Evolutionary conservation across 2,113 vertebrate species (phyloP).

Genomic region (Bambusicola thoracicus): DNA sequence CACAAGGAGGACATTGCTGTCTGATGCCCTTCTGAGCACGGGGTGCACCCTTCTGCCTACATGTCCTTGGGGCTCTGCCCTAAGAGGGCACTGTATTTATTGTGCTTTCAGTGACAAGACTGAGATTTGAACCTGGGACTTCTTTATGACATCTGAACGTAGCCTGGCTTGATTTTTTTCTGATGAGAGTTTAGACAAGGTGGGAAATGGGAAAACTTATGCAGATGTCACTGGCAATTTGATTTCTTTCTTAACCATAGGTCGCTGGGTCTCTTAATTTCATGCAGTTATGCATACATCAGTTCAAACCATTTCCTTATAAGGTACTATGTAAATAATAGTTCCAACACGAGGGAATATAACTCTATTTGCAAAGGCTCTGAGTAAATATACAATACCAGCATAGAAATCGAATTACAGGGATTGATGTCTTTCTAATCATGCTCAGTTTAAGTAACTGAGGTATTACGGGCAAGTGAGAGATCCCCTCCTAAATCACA

Average conservation of each 20-base stretch:
- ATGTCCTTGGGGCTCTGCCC: neutral
- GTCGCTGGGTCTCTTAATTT: neutral
- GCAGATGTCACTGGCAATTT: neutral
- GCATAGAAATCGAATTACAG: neutral
- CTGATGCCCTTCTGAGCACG: neutral
- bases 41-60: neutral
- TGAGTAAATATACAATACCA: neutral
- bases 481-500: neutral
- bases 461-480: conserved; percentile 3
- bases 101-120: neutral
- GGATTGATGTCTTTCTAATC: neutral
- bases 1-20: neutral
- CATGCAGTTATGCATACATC: neutral
- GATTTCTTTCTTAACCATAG: conserved; percentile 20
- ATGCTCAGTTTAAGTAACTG: neutral
- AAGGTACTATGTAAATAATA: conserved; percentile 36
- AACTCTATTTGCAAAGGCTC: conserved; percentile 27
- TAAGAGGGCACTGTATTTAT: neutral
- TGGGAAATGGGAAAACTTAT: neutral
- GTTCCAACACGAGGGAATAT: neutral
- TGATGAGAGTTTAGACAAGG: neutral
- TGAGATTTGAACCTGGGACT: neutral
- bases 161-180: neutral
- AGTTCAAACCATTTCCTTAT: neutral
- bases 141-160: neutral